These are phyloP conservation scores for Pluvianellus socialis DNA, from an alignment of 2,113 vertebrate genomes.

Conservation along the genomic window DNA sequence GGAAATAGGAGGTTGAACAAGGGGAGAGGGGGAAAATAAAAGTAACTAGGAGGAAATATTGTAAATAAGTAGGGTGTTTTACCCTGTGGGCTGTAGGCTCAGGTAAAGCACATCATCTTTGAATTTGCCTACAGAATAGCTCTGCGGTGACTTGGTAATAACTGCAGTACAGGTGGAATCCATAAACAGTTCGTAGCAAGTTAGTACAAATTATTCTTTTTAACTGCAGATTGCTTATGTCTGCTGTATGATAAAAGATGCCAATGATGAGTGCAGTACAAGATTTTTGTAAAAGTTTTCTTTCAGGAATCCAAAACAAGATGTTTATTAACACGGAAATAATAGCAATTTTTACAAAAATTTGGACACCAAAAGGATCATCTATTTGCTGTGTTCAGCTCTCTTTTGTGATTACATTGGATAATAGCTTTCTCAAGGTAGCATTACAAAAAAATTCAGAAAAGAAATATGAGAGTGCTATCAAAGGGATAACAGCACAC, in stretches of 20 bases:
- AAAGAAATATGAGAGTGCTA: background rate
- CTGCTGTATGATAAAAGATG: background rate
- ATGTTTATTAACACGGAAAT: background rate
- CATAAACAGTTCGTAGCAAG: background rate
- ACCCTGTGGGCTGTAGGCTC: background rate
- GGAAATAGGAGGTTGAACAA: background rate
- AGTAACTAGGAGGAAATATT: background rate
- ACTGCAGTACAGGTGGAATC: background rate
- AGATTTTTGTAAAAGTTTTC: background rate
- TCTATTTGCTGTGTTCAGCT: background rate
- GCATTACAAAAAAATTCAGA: background rate
- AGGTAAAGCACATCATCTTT: background rate
- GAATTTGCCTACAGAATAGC: background rate
- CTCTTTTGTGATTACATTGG: background rate
- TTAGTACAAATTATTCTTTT: background rate
- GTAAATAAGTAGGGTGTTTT: background rate
- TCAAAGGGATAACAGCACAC: background rate
- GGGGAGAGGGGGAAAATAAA: background rate
- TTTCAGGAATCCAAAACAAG: background rate
- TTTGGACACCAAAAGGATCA: background rate
- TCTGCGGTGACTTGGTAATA: background rate
- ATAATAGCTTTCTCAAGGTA: background rate
- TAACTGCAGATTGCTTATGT: background rate
- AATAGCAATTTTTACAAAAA: background rate
- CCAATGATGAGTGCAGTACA: background rate